Base-by-base conservation (phyloP, 2,113 vertebrate genomes). In the Platichthys stellatus region DNA sequence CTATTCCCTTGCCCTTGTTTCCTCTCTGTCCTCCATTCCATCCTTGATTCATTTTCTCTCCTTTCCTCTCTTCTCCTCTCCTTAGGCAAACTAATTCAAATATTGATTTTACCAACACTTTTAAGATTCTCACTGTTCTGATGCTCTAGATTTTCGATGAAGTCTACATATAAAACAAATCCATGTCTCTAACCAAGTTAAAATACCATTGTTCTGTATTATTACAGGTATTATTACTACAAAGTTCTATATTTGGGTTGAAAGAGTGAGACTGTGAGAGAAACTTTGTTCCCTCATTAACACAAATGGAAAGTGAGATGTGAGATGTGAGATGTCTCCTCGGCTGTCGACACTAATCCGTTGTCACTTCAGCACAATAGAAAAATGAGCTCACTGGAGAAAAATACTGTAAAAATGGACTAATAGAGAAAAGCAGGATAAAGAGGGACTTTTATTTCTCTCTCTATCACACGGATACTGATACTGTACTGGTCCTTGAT, bases 351-450 rank as follows among this genome's bases (percentile, higher is more conserved):
- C 83, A 75, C 43, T 77, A 82, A 86, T 84, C 81, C 9, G 23
- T 57, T 79, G 82, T 89, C 81, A 85, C 23, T 74, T 83, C 43
- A 70, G 62, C 67, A 73, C 73, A 76, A 72, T 54, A 81, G 53
- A 40, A 72, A 1, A 67, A 66, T 57, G 31, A 78, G 59, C 40
- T 59, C 80, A 23, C 28, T 35, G 63, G 72, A 71, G 82, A 60
- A n/a, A n/a, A 40, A 11, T 40, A 20, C 20, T 76, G 17, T 69
- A 53, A 80, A 18, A 86, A 76, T 43, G 28, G 63, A 71, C 73
- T 69, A 53, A 72, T 23, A 38, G 45, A 83, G 51, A 72, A 31
- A 31, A 21, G 62, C 49, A 21, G 73, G 38, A 68, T 60, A 58
- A 11, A 12, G 21, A 66, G 59, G 63, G 2, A 0, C 23, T 35